These are phyloP conservation scores for Rissa tridactyla DNA, from an alignment of 2,113 vertebrate genomes.

Conservation along the genomic window DNA sequence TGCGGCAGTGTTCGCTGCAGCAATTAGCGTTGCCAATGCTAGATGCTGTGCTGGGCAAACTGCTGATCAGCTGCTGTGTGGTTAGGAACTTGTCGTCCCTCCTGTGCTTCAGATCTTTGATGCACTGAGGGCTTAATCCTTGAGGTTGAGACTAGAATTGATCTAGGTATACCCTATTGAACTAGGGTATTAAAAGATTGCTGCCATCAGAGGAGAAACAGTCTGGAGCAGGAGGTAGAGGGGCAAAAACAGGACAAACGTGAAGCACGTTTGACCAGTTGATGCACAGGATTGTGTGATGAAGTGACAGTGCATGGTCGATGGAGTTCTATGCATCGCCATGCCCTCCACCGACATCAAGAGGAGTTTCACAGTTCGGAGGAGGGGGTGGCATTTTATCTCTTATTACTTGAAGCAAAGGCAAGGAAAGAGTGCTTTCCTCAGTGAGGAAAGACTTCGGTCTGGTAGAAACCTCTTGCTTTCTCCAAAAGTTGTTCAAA, in stretches of 20 bases:
- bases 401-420: not conserved
- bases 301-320: not conserved
- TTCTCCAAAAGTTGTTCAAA: not conserved
- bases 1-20: not conserved
- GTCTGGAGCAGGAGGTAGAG: not conserved
- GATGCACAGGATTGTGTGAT: not conserved
- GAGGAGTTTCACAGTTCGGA: not conserved
- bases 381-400: not conserved
- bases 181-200: not conserved
- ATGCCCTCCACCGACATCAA: not conserved
- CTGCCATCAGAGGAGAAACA: not conserved
- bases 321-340: not conserved
- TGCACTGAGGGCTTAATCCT: not conserved
- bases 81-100: not conserved
- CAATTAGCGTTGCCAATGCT: rapidly evolving
- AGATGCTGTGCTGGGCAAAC: not conserved
- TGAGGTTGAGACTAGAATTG: not conserved
- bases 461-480: not conserved
- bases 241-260: not conserved
- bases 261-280: not conserved
- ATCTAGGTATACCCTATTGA: no score
- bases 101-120: not conserved
- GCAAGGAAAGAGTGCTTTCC: not conserved
- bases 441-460: not conserved
- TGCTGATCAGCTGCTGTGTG: no score